Percentiles rank a stretch among this genome's conserved stretches.
phyloP scores from a whole-genome alignment of 2,888 invertebrate genomes.

The Andrena bucephala region DNA sequence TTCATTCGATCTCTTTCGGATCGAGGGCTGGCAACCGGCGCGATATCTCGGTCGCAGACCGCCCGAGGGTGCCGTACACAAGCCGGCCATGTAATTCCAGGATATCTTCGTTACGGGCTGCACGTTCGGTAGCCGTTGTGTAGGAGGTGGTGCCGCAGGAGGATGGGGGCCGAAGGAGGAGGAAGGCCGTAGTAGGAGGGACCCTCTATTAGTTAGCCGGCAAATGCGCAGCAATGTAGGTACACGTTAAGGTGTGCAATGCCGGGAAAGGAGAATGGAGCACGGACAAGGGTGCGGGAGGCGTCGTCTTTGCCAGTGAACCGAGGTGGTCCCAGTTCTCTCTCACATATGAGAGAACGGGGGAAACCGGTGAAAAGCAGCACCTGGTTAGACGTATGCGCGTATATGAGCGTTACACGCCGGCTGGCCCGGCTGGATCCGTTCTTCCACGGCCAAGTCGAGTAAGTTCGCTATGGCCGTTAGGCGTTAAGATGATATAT shows the following conservation, averaged over 20 bases:
- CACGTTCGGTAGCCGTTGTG: slow-evolving; percentile 51
- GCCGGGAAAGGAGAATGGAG: slow-evolving; percentile 55
- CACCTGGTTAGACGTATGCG: slow-evolving; percentile 47
- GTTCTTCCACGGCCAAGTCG: slow-evolving; percentile 42
- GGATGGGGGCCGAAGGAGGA: slow-evolving; percentile 23
- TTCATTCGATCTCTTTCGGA: slow-evolving; percentile 63
- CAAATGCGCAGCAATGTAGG: slow-evolving; percentile 66
- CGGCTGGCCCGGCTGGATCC: slow-evolving; percentile 16
- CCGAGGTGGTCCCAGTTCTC: slow-evolving; percentile 40
- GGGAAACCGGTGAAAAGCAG: slow-evolving; percentile 54
- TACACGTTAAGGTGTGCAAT: slow-evolving; percentile 62
- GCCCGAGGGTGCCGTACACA: slow-evolving; percentile 53
- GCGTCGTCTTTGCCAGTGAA: slow-evolving; percentile 53
- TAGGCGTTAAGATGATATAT: slow-evolving; percentile 80
- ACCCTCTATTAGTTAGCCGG: slow-evolving; percentile 77
- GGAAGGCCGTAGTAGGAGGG: slow-evolving; percentile 53
- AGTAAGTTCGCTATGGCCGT: slow-evolving; percentile 62
- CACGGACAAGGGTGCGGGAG: slow-evolving; percentile 4
- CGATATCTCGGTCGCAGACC: slow-evolving; percentile 55
- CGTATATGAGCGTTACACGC: slow-evolving; percentile 14
- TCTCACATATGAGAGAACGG: slow-evolving; percentile 34
- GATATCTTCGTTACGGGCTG: slow-evolving; percentile 71
- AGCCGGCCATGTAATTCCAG: slow-evolving; percentile 64
- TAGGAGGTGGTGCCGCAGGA: slow-evolving; percentile 22
- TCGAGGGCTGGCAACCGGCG: slow-evolving; percentile 39